Percentiles rank a stretch among this genome's conserved stretches.
phyloP scores from a whole-genome alignment of 2,797 vertebrate species.

The Sebastes trivittatus region DNA sequence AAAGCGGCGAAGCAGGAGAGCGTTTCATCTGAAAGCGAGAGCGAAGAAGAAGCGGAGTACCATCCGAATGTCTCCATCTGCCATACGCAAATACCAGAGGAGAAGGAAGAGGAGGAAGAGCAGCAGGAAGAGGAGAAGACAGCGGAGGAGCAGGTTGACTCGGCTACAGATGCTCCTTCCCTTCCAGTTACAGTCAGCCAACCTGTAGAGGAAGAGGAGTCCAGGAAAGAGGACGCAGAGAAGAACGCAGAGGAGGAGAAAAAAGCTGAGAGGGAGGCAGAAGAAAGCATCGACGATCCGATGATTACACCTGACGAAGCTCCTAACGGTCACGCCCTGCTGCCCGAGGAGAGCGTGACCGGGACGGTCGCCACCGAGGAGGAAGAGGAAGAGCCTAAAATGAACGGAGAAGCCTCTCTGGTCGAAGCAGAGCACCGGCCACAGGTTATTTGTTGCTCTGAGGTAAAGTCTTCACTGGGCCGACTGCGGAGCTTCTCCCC shows the following conservation, averaged over 20 bases:
- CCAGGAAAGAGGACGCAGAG: constrained; percentile 8
- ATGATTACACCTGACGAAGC: constrained; percentile 68
- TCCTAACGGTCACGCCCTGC: constrained; percentile 70
- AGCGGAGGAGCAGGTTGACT: not conserved
- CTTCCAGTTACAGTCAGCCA: constrained; percentile 14
- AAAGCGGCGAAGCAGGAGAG: constrained; percentile 56
- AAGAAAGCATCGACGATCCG: constrained; percentile 63
- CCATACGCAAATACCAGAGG: constrained; percentile 87
- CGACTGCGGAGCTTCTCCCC: constrained; percentile 60
- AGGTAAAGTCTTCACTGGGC: constrained; percentile 90
- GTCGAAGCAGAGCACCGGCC: constrained; percentile 87
- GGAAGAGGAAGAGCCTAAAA: constrained; percentile 81
- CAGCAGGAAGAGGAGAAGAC: constrained; percentile 21
- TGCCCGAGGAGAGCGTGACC: constrained; percentile 56
- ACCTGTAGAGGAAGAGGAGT: constrained; percentile 34
- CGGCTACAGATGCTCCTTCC: constrained; percentile 24
- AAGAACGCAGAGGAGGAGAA: constrained; percentile 45
- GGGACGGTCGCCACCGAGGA: constrained; percentile 42
- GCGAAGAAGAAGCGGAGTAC: constrained; percentile 94
- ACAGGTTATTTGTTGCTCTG: constrained; percentile 99
- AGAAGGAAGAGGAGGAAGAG: constrained; percentile 65
- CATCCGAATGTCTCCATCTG: constrained; percentile 83
- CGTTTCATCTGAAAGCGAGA: constrained; percentile 89
- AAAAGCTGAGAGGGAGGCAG: constrained; percentile 55
- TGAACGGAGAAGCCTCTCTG: constrained; percentile 91